These are phyloP conservation scores for Pteromalus puparum DNA, from an alignment of 1,140 invertebrate species.

Conservation along the genomic window DNA sequence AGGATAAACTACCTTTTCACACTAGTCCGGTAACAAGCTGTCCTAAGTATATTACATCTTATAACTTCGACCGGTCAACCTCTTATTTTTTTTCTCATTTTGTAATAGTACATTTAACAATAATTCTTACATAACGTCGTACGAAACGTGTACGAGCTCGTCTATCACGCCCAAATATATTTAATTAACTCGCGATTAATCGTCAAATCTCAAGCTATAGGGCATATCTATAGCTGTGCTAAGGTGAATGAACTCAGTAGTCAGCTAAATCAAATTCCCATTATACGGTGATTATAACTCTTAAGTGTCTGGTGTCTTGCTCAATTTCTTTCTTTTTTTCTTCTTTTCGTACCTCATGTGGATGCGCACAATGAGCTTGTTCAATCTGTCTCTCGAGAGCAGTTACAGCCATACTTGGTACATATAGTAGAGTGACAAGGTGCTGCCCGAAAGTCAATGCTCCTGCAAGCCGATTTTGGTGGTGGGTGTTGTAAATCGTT, in stretches of 20 bases:
- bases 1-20: conserved; percentile 49
- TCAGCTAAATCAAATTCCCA: conserved; percentile 61
- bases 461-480: conserved; percentile 5
- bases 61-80: conserved; percentile 44
- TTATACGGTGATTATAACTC: conserved; percentile 59
- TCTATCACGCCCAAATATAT: conserved; percentile 12
- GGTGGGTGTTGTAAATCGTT: background rate
- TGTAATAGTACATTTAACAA: background rate
- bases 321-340: conserved; percentile 25
- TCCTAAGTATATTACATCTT: conserved; percentile 48
- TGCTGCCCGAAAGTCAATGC: conserved; percentile 50
- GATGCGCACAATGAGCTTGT: too few relatives aligned
- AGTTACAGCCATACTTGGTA: background rate
- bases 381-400: conserved; percentile 2
- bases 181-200: conserved; percentile 28
- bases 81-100: conserved; percentile 3
- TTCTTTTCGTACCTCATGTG: background rate
- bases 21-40: conserved; percentile 63
- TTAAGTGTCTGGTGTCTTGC: conserved; percentile 12
- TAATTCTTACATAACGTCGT: background rate
- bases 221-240: background rate
- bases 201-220: background rate
- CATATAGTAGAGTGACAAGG: conserved; percentile 22
- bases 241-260: conserved; percentile 32
- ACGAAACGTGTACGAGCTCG: background rate